These are phyloP conservation scores for Mesoclemmys tuberculata DNA, from an alignment of 2,113 vertebrate genomes.

Conservation along the genomic window DNA sequence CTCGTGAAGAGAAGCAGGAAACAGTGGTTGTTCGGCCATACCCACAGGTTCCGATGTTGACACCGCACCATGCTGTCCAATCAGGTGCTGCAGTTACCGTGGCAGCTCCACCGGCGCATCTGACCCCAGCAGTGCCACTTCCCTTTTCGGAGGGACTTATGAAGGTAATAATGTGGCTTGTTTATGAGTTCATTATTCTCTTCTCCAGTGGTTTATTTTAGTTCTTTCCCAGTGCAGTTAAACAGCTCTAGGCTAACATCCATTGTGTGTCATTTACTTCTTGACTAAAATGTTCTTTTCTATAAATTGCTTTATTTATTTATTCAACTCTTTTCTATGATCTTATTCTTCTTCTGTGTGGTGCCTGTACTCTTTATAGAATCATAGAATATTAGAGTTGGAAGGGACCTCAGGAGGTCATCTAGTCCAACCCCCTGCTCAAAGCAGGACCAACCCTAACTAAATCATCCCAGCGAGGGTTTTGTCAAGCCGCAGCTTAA, in stretches of 20 bases:
- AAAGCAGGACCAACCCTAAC: too few species aligned
- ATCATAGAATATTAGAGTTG: too few species aligned
- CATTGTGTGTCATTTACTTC: background rate
- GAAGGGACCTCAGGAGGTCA: too few species aligned
- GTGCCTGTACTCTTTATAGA: background rate
- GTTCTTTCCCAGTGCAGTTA: background rate
- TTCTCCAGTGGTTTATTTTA: too few species aligned
- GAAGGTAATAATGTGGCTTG: constrained; percentile 83
- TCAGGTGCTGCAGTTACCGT: constrained; percentile 87
- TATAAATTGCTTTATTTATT: background rate
- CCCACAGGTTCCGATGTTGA: constrained; percentile 89
- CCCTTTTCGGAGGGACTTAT: constrained; percentile 92
- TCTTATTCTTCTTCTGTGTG: fast-evolving
- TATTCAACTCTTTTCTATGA: background rate
- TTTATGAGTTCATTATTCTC: background rate
- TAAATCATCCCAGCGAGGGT: too few species aligned
- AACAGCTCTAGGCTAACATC: too few species aligned
- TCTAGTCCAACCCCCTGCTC: too few species aligned
- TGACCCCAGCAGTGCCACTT: constrained; percentile 88
- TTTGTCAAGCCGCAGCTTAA: too few species aligned
- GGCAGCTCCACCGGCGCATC: constrained; percentile 87
- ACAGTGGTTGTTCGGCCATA: constrained; percentile 95
- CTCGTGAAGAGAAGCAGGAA: constrained; percentile 97
- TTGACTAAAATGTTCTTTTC: background rate
- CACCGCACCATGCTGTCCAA: constrained; percentile 88